Evolutionary conservation across 2,888 invertebrate genomes (phyloP), one percentile per base, ranked within the genome.

Genomic region (Lottia gigantea): DNA sequence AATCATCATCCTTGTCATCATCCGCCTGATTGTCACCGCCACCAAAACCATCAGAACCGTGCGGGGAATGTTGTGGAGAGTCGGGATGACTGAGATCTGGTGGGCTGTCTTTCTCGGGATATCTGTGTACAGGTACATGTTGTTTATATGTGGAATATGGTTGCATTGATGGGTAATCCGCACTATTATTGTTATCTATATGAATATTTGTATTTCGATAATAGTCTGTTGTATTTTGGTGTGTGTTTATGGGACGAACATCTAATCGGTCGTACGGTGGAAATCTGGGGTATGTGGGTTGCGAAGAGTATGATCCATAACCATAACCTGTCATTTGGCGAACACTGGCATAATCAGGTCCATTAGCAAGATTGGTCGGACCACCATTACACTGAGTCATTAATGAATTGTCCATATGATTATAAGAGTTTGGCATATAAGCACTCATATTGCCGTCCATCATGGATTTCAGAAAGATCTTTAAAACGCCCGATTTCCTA

Each of bases 191-290:
- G 64, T 55, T 65, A 23, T 70, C 70, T n/a, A 16, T 61, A 19
- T 45, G 63, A 19, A 31, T 25, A 55, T 25, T 67, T 19, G 19
- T 55, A 23, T 31, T 26, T 15, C 65, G 47, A 26, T 70, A 61
- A 26, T 65, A 65, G 31, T 55, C 62, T 14, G 25, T 23, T 15
- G 47, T 47, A 62, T 61, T 66, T 31, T 45, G 66, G 26, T 67
- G 67, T 7, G 68, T 64, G 55, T 55, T 55, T 12, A 55, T 55
- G 55, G 55, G 55, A 25, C 67, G 67, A 26, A 70, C 67, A 40
- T 73, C 73, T 25, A 73, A 55, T 12, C 71, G 67, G 40, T 73
- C 73, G 49, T 73, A 73, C 11, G 73, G 71, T 23, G 73, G 73
- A 64, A 73, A 73, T 23, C 73, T 55, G 8, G 73, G 73, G 64